These are phyloP conservation scores for Acanthurus lineatus DNA, from an alignment of 2,797 vertebrate genomes.

Conservation along the genomic window DNA sequence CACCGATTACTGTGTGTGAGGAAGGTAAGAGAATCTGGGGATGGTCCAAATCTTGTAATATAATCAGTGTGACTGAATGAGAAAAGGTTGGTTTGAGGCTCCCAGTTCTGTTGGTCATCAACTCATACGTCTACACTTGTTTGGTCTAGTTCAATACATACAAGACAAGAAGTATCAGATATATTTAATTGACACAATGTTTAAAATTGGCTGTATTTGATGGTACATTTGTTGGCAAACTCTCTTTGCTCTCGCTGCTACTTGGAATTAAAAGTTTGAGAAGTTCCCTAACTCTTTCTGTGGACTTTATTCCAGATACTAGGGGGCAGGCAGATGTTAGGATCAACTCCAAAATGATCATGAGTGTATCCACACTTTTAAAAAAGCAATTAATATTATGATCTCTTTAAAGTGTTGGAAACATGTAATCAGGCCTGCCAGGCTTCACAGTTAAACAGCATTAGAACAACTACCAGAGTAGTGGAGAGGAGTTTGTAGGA, in stretches of 20 bases:
- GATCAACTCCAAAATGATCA: conserved; percentile 62
- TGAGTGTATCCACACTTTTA: conserved; percentile 41
- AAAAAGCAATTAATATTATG: conserved; percentile 60
- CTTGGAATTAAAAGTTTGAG: conserved; percentile 60
- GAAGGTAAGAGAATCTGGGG: no score
- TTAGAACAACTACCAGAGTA: conserved; percentile 2
- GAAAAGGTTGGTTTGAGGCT: no score
- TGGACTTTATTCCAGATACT: conserved; percentile 61
- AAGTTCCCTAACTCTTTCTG: conserved; percentile 66
- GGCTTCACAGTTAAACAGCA: conserved; percentile 22
- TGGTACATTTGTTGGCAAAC: conserved; percentile 19
- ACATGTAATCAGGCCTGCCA: conserved; percentile 46
- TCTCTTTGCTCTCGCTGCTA: neutral
- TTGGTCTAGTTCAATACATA: no score
- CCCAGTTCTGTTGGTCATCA: no score
- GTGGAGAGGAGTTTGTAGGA: neutral
- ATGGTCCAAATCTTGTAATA: no score
- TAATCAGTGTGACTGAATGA: no score
- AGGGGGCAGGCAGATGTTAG: conserved; percentile 71
- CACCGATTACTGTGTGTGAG: no score
- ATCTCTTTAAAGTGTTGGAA: conserved; percentile 58
- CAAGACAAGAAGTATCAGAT: no score
- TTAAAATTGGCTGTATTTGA: neutral
- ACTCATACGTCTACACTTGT: no score
- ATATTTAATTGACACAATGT: neutral